These are phyloP conservation scores for Jacana jacana DNA, from an alignment of 2,113 vertebrate genomes.

Conservation along the genomic window DNA sequence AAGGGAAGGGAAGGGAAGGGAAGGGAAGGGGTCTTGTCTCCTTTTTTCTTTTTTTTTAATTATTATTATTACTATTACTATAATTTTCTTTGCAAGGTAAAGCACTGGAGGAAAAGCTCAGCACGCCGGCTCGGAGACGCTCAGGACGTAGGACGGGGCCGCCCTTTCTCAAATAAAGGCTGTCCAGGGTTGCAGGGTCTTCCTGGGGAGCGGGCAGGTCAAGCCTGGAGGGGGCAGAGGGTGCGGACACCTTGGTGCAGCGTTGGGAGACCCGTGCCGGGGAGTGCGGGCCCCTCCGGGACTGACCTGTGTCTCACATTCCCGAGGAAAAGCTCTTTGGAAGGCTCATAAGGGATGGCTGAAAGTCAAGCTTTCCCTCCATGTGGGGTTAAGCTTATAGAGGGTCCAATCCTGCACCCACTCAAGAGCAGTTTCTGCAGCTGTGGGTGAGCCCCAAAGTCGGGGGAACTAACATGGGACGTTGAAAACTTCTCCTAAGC, in stretches of 20 bases:
- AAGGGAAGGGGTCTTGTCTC: too few relatives aligned
- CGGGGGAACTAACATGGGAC: rapidly evolving
- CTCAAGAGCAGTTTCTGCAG: background rate
- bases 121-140: background rate
- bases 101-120: background rate
- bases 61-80: too few relatives aligned
- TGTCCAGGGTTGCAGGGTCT: background rate
- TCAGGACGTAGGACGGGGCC: background rate
- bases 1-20: too few relatives aligned
- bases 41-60: too few relatives aligned
- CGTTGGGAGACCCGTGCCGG: rapidly evolving
- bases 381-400: rapidly evolving
- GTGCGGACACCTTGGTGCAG: background rate
- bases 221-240: background rate
- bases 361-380: background rate
- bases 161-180: background rate
- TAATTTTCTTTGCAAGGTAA: background rate
- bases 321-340: background rate
- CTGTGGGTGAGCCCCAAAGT: background rate
- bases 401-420: background rate
- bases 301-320: background rate
- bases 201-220: background rate
- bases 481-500: background rate
- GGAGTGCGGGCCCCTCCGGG: too few relatives aligned
- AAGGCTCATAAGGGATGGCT: background rate